phyloP scores from a whole-genome alignment of 2,888 invertebrate genomes.

The Amorpha juglandis region DNA sequence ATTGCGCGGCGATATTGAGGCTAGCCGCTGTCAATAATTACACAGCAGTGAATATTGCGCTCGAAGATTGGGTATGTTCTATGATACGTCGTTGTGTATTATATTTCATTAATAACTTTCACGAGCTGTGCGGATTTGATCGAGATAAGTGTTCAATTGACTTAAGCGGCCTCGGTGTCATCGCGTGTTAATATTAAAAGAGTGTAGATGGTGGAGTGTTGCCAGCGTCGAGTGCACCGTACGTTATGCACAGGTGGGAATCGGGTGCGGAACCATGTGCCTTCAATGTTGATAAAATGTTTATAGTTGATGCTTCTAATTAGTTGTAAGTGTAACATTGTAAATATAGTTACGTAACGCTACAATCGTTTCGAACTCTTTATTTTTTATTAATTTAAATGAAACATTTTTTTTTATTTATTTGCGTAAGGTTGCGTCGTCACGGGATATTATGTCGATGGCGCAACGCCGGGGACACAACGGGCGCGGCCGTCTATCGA shows the following conservation, averaged over 20 bases:
- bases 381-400: conserved; percentile 79
- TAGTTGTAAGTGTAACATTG: conserved; percentile 76
- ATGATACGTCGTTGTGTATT: no score
- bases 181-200: conserved; percentile 31
- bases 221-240: conserved; percentile 64
- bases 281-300: conserved; percentile 82
- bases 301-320: conserved; percentile 83
- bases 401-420: conserved; percentile 71
- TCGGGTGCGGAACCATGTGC: conserved; percentile 84
- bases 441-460: conserved; percentile 31
- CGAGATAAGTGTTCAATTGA: not conserved
- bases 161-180: conserved; percentile 31
- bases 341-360: conserved; percentile 76
- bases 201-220: conserved; percentile 45
- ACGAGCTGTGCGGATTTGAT: not conserved
- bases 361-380: conserved; percentile 72
- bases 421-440: conserved; percentile 64
- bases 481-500: not conserved
- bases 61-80: no score
- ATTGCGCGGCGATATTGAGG: conserved; percentile 32
- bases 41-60: no score
- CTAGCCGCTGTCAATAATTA: not conserved
- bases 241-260: conserved; percentile 66
- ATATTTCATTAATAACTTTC: no score
- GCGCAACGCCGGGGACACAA: conserved; percentile 11